Evolutionary conservation across 1,140 invertebrate species (phyloP).

Genomic region (Trichonephila inaurata): DNA sequence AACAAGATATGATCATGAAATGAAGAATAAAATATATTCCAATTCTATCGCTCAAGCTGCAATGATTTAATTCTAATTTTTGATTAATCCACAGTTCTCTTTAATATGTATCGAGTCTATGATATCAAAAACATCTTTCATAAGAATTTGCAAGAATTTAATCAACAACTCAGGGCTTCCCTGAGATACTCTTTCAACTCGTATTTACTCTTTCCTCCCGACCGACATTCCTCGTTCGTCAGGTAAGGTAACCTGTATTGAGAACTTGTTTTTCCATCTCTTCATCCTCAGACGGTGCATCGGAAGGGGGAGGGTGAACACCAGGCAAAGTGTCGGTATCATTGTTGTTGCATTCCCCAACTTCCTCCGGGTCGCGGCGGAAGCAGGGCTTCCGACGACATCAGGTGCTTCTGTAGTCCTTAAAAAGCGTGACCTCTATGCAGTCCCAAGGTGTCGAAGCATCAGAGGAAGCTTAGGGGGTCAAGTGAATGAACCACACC

Average conservation of each 20-base stretch:
- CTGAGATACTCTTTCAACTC: neutral
- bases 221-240: neutral
- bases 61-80: no score
- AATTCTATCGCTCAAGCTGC: no score
- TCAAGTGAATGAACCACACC: conserved; percentile 75
- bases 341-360: conserved; percentile 59
- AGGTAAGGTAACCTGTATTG: conserved; percentile 44
- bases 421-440: conserved; percentile 60
- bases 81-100: no score
- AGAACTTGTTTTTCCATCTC: conserved; percentile 65
- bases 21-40: no score
- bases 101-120: no score
- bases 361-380: conserved; percentile 48
- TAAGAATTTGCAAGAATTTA: no score
- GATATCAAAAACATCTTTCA: no score
- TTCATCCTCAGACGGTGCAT: neutral
- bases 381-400: conserved; percentile 48
- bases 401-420: conserved; percentile 68
- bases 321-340: conserved; percentile 25
- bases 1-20: no score
- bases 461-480: conserved; percentile 31
- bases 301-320: no score
- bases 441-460: conserved; percentile 55
- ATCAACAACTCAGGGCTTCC: no score
- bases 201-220: neutral